A percentile compares a stretch with the other conserved stretches of the same genome.
These are phyloP conservation scores for Nephrocerus scutellatus DNA, from an alignment of 2,888 invertebrate species.

Conservation along the genomic window DNA sequence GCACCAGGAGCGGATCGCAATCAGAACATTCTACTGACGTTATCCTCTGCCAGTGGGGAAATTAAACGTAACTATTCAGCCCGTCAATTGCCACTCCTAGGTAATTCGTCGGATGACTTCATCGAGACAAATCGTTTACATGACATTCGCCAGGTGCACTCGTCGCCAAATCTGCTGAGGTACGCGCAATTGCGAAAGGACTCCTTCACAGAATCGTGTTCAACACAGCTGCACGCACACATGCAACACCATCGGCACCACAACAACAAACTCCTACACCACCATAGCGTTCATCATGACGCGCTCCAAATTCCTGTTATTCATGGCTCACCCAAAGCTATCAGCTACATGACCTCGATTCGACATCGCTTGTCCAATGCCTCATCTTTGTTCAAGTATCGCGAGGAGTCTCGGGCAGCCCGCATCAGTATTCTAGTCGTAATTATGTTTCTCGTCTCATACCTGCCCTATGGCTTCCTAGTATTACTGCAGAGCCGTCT, in stretches of 20 bases:
- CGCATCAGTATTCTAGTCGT: constrained; percentile 63
- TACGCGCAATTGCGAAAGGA: constrained; percentile 32
- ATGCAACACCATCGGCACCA: constrained; percentile 16
- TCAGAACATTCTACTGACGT: constrained; percentile 40
- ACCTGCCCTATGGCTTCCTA: constrained; percentile 45
- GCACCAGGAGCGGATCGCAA: constrained; percentile 29
- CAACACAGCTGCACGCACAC: constrained; percentile 31
- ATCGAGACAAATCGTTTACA: constrained; percentile 30
- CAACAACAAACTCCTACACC: constrained; percentile 4
- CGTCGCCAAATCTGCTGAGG: constrained; percentile 46
- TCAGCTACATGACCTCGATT: constrained; percentile 60
- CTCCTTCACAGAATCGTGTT: constrained; percentile 26
- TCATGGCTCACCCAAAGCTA: constrained; percentile 45
- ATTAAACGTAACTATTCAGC: constrained; percentile 46
- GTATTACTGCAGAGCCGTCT: constrained; percentile 42
- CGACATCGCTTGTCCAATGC: constrained; percentile 77
- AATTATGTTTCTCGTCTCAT: constrained; percentile 48
- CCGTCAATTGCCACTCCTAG: constrained; percentile 39
- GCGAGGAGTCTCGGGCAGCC: constrained; percentile 84
- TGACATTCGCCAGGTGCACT: constrained; percentile 44
- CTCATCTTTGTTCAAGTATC: constrained; percentile 73
- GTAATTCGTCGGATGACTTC: constrained; percentile 42
- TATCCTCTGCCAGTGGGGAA: constrained; percentile 44
- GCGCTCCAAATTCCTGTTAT: constrained; percentile 43
- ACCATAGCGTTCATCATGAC: constrained; percentile 23